Base-by-base conservation (phyloP, 92 coral and sea anemone genomes). In the Epizoanthus illoricatus region DNA sequence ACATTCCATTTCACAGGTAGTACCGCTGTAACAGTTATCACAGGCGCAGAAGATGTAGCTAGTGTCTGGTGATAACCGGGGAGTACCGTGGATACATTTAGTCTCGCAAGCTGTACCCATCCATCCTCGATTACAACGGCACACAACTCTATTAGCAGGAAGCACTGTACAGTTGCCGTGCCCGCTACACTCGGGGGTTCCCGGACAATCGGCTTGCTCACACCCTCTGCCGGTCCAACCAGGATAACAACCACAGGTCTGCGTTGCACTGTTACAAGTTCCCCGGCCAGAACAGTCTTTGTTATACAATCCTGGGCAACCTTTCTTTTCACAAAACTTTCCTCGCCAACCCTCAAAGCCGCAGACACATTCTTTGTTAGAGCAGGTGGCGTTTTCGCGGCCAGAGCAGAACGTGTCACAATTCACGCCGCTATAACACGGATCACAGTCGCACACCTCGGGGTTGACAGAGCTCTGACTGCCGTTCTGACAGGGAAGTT, bases 341-440 rank as follows among this genome's bases (percentile, higher is more conserved):
- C 92, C 92, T 73, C 92, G 80, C 92, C 92, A 89, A 18, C 90
- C 92, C 52, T 86, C 90, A 83, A 89, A 89, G 55, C 92, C 92
- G 54, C 92, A 89, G 71, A 75, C 64, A 59, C 92, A 89, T 49
- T 83, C 72, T 17, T 69, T 84, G 60, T 86, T 74, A 63, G 83
- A 57, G 65, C 92, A 89, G 28, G 81, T 66, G 42, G 90, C 79
- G 54, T 86, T 86, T 6, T 83, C 81, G 54, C 89, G 84, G 52
- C 92, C 92, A n/a, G 92, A 89, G 49, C 92, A 89, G 62, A 89
- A 43, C 66, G 64, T 58, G 56, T 89, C 87, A 59, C 92, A 89
- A 73, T 84, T 83, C 13, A 78, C 41, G 5, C 92, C 92, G 19
- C 86, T 45, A 33, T 72, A 86, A 78, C 92, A 89, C 5, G 86